phyloP scores from a whole-genome alignment of 92 coral and sea anemone species.

The Palythoa grandis region DNA sequence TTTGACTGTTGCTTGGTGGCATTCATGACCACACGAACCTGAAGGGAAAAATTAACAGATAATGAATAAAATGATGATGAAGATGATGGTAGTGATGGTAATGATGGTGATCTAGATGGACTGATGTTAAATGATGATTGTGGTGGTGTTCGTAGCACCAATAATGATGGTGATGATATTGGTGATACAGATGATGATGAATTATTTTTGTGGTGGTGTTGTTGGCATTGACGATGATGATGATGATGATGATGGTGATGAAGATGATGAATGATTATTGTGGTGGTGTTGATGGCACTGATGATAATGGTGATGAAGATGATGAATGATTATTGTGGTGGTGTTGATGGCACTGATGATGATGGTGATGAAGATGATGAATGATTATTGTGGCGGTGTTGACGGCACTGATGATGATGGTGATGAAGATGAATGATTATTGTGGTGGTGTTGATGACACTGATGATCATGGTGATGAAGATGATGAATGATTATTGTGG shows the following conservation, averaged over 20 bases:
- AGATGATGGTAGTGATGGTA: not conserved
- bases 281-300: too few relatives aligned
- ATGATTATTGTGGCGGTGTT: not conserved
- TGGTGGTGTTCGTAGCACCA: not conserved
- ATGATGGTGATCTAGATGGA: not conserved
- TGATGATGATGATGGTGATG: too few relatives aligned
- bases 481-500: not conserved
- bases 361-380: not conserved
- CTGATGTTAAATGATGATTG: not conserved
- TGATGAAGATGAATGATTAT: too few relatives aligned
- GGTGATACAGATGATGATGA: not conserved
- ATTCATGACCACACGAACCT: slow-evolving; percentile 72
- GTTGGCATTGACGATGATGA: too few relatives aligned
- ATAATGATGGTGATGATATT: too few relatives aligned
- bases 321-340: too few relatives aligned
- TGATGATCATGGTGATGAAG: not conserved
- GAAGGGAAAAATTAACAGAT: not conserved
- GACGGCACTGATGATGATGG: too few relatives aligned
- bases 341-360: not conserved
- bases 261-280: too few relatives aligned
- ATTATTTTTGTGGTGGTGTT: not conserved
- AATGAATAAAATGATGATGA: not conserved
- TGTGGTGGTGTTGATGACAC: not conserved
- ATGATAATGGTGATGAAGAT: not conserved
- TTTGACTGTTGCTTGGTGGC: slow-evolving; percentile 51